Evolutionary conservation across 2,797 vertebrate species (phyloP).

Genomic region (Hippopotamyrus pictus): DNA sequence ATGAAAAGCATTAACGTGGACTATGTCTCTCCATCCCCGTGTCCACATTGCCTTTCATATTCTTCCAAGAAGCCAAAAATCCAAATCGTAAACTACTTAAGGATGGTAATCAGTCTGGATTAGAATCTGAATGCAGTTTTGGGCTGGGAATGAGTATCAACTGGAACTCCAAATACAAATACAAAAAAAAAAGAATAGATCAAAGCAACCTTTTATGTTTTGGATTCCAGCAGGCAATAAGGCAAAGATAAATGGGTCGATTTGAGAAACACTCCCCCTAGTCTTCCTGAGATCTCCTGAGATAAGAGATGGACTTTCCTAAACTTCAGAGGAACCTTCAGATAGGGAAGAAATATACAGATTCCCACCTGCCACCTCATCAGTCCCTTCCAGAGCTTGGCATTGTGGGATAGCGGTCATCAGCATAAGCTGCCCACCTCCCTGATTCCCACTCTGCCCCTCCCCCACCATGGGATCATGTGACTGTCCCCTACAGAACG

Average conservation of each 20-base stretch:
- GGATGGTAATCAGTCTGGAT: not conserved
- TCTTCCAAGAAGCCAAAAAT: not conserved
- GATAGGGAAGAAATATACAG: not conserved
- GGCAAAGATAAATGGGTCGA: not conserved
- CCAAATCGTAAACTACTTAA: not conserved
- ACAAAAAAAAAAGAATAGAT: not conserved
- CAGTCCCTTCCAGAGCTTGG: not conserved
- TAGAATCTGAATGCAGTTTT: not conserved
- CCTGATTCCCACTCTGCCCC: not conserved
- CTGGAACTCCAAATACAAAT: not conserved
- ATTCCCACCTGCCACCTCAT: not conserved
- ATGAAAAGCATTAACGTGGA: not conserved
- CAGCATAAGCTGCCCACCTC: not conserved
- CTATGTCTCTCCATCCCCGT: not conserved
- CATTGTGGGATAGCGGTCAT: not conserved
- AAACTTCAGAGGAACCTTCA: not conserved
- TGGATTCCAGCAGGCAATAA: not conserved
- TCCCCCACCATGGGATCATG: not conserved
- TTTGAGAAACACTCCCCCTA: not conserved
- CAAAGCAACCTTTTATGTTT: not conserved
- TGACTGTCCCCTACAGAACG: constrained; percentile 13
- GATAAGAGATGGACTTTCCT: not conserved
- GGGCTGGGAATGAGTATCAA: not conserved
- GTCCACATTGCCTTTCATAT: not conserved
- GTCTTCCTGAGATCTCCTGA: not conserved